phyloP scores from a whole-genome alignment of 2,797 vertebrate genomes.

The Parambassis ranga region DNA sequence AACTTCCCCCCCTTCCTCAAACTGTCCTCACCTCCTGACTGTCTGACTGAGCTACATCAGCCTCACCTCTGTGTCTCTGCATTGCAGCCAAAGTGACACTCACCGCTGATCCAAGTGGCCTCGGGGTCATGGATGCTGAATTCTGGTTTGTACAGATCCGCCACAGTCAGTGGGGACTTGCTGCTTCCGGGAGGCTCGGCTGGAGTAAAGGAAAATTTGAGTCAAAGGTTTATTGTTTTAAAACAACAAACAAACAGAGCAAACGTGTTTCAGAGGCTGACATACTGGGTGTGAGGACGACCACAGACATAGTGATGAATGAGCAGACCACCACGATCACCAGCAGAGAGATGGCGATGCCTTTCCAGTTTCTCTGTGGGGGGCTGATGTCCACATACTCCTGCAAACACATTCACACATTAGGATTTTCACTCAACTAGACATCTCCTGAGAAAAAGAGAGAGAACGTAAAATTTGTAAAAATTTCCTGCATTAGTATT shows the following conservation, averaged over 20 bases:
- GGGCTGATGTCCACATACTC: slow-evolving; percentile 84
- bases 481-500: no score
- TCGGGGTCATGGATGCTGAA: slow-evolving; percentile 86
- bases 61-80: background rate
- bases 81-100: slow-evolving; percentile 47
- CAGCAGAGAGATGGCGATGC: slow-evolving; percentile 93
- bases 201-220: no score
- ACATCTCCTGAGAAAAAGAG: no score
- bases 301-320: slow-evolving; percentile 92
- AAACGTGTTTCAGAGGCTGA: no score
- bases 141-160: slow-evolving; percentile 86
- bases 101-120: slow-evolving; percentile 88
- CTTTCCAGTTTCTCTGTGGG: slow-evolving; percentile 94
- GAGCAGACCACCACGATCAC: slow-evolving; percentile 93
- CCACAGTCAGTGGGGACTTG: slow-evolving; percentile 84
- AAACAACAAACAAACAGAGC: no score
- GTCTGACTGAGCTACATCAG: background rate
- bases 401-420: slow-evolving; percentile 70
- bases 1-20: background rate
- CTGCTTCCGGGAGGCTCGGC: slow-evolving; percentile 84
- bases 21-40: background rate
- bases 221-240: no score
- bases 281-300: slow-evolving; percentile 90
- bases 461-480: no score
- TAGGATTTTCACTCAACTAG: background rate